Evolutionary conservation across 2,888 invertebrate genomes (phyloP), one percentile per base, ranked within the genome.

Genomic region (Cerastis leucographa): DNA sequence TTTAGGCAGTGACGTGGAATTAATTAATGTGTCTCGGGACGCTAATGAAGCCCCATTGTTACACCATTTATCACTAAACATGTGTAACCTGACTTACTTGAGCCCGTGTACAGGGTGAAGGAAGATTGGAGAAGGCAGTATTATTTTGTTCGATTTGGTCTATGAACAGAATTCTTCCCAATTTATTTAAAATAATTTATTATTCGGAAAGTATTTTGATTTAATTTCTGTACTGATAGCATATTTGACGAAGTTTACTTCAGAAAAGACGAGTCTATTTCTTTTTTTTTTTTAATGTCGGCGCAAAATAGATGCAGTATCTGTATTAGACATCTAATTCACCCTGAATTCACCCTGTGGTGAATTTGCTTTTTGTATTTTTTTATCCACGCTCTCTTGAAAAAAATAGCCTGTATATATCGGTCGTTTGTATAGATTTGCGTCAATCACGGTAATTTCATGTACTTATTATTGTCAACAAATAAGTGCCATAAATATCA

Each of bases 11-110:
- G 90, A 89, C 91, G 90, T 78, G 89, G 87, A 91, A 94, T 94
- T 95, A 94, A 95, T 94, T 91, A 92, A 92, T 91, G 89, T 90
- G 92, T 88, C 92, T 89, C 91, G 84, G 84, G 90, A 88, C 92
- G 89, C 89, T 94, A 94, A 95, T 94, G 94, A 94, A 93, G 91
- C 91, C 90, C 92, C 88, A 94, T 95, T 95, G 94, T 95, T 90
- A 88, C 84, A 80, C 83, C 92, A 94, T 94, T 93, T 91, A 93
- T 94, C 94, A 93, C 89, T 90, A 88, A 92, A 91, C 94, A 93
- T 90, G 89, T 93, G 94, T 92, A 89, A 86, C 87, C 83, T 89
- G 91, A 90, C 89, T 87, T 87, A 84, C 86, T 87, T 81, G 64
- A 66, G 71, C 44, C 40, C n/a, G 12, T 5, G 46, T 35, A 17